Conservation (phyloP, 2,113 vertebrate species). For the Phyllopteryx taeniolatus region DNA sequence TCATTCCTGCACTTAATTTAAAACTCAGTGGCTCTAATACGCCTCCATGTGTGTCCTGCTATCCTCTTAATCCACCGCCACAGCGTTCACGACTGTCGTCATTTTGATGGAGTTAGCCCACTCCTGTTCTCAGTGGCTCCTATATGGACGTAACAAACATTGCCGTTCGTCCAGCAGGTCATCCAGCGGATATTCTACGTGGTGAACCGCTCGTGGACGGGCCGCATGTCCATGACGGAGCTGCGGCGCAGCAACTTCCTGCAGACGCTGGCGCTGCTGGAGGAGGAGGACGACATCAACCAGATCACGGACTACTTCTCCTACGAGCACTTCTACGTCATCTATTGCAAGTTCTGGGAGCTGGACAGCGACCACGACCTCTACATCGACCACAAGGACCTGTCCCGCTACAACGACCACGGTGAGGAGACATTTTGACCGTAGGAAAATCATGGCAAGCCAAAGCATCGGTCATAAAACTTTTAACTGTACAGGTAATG, state of each 20-base stretch:
- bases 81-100: too few relatives aligned
- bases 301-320: slow-evolving; percentile 99
- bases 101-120: too few relatives aligned
- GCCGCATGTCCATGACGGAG: slow-evolving; percentile 89
- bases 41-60: too few relatives aligned
- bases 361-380: slow-evolving; percentile 97
- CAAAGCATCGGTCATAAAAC: too few relatives aligned
- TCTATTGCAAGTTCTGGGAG: slow-evolving; percentile 99
- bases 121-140: too few relatives aligned
- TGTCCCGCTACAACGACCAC: slow-evolving; percentile 93
- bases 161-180: slow-evolving; percentile 71
- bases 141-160: too few relatives aligned
- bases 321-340: slow-evolving; percentile 98
- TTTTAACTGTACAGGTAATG: too few relatives aligned
- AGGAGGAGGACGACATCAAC: slow-evolving; percentile 99
- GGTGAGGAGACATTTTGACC: slow-evolving; percentile 67
- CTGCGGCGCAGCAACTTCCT: slow-evolving; percentile 97
- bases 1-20: too few relatives aligned
- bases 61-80: too few relatives aligned
- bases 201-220: slow-evolving; percentile 98
- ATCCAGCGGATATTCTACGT: slow-evolving; percentile 98
- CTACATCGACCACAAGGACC: slow-evolving; percentile 92
- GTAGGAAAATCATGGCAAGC: too few relatives aligned
- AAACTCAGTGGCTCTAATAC: too few relatives aligned
- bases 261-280: slow-evolving; percentile 93